These are phyloP conservation scores for Isurus oxyrinchus DNA, from an alignment of 2,113 vertebrate genomes.

Conservation along the genomic window DNA sequence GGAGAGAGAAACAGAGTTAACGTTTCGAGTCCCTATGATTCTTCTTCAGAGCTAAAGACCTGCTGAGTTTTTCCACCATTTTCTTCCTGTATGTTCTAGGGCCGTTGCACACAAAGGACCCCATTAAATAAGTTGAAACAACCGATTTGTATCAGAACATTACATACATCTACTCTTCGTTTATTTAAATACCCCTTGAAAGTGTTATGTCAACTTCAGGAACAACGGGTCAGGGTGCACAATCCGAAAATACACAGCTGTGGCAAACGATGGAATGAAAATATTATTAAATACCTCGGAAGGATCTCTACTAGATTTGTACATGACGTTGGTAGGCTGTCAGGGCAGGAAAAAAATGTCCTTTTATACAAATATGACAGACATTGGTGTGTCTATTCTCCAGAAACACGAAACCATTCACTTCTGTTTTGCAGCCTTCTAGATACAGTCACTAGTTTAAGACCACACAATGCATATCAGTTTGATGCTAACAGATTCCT, in stretches of 20 bases:
- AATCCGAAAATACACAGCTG: neutral
- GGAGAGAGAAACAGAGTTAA: too few relatives aligned
- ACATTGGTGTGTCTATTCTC: neutral
- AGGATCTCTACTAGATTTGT: neutral
- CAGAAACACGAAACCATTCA: neutral
- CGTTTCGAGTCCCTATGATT: too few relatives aligned
- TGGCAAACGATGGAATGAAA: neutral
- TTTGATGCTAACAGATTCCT: neutral
- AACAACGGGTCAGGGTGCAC: neutral
- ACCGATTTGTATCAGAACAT: neutral
- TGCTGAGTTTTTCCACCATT: too few relatives aligned
- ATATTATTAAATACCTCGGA: neutral
- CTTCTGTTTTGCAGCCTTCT: neutral
- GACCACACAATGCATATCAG: neutral
- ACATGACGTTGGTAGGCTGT: too few relatives aligned
- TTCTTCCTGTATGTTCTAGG: too few relatives aligned
- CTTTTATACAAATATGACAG: too few relatives aligned
- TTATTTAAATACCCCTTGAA: neutral
- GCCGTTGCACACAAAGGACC: neutral
- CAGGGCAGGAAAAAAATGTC: neutral
- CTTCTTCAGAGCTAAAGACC: too few relatives aligned
- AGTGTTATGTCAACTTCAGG: neutral
- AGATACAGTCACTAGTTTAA: neutral
- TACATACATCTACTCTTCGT: neutral
- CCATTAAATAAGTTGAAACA: neutral